Evolutionary conservation across 1,140 invertebrate species (phyloP).

Genomic region (Panagrolaimus sp.): DNA sequence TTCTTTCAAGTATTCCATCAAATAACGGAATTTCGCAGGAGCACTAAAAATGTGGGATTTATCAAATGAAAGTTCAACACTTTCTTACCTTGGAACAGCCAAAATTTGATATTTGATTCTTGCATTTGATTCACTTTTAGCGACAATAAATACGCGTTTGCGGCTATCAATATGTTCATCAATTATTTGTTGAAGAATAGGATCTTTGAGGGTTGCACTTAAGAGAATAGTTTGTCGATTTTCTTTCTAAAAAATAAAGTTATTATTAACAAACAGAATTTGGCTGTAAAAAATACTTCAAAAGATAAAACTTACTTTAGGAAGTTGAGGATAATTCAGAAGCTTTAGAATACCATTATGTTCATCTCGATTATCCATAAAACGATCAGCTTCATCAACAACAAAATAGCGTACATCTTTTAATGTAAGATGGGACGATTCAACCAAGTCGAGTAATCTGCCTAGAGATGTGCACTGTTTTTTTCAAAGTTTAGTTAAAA

Average conservation of each 20-base stretch:
- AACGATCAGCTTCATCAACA: slow-evolving; percentile 1
- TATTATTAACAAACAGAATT: background rate
- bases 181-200: background rate
- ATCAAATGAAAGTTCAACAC: no score
- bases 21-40: background rate
- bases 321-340: background rate
- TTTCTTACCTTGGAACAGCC: background rate
- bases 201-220: background rate
- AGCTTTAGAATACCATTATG: background rate
- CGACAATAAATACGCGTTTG: background rate
- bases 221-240: background rate
- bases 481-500: no score
- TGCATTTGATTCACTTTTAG: background rate
- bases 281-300: no score
- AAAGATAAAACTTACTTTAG: background rate
- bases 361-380: background rate
- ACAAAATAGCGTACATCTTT: background rate
- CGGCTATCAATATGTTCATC: background rate
- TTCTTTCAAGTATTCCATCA: background rate
- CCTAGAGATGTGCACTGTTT: no score
- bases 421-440: background rate
- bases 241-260: background rate
- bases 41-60: no score
- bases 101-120: background rate
- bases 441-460: background rate